Percentiles rank a stretch among this genome's conserved stretches.
phyloP scores from a whole-genome alignment of 2,888 invertebrate genomes.

The Drosophila putrida region DNA sequence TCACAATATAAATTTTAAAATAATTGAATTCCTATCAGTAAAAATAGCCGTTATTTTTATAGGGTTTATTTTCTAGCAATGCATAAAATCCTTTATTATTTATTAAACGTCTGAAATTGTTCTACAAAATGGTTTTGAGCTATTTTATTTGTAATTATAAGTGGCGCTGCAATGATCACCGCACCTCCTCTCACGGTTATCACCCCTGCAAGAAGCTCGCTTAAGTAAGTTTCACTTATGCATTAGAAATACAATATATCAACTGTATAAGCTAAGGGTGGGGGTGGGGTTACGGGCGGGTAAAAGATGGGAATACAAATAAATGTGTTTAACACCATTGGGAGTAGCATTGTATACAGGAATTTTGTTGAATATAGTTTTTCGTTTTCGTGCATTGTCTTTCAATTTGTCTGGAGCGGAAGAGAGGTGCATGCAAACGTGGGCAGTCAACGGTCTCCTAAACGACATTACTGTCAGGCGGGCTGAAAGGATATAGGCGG shows the following conservation, averaged over 20 bases:
- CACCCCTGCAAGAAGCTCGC: constrained; percentile 38
- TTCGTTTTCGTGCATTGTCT: constrained; percentile 25
- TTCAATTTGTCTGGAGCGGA: constrained; percentile 8
- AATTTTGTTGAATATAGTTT: constrained; percentile 48
- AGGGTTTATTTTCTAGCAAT: constrained; percentile 45
- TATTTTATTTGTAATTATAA: constrained; percentile 45
- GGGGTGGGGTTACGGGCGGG: constrained; percentile 9
- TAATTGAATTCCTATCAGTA: neutral
- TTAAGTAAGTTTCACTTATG: constrained; percentile 31
- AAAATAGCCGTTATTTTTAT: neutral
- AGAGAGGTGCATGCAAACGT: constrained; percentile 39
- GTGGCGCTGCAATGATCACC: constrained; percentile 43
- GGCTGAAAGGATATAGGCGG: constrained; percentile 78
- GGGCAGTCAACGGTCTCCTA: constrained; percentile 25
- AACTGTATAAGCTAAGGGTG: constrained; percentile 16
- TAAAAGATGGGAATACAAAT: constrained; percentile 14
- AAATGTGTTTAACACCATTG: constrained; percentile 40
- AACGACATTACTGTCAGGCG: constrained; percentile 81
- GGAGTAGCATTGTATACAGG: constrained; percentile 41
- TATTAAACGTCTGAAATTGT: constrained; percentile 64
- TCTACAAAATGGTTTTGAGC: constrained; percentile 73
- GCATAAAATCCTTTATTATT: constrained; percentile 74
- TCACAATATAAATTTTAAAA: neutral
- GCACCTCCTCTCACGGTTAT: constrained; percentile 13
- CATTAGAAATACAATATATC: constrained; percentile 17